phyloP scores from a whole-genome alignment of 2,113 vertebrate genomes.

The Pluvianellus socialis region DNA sequence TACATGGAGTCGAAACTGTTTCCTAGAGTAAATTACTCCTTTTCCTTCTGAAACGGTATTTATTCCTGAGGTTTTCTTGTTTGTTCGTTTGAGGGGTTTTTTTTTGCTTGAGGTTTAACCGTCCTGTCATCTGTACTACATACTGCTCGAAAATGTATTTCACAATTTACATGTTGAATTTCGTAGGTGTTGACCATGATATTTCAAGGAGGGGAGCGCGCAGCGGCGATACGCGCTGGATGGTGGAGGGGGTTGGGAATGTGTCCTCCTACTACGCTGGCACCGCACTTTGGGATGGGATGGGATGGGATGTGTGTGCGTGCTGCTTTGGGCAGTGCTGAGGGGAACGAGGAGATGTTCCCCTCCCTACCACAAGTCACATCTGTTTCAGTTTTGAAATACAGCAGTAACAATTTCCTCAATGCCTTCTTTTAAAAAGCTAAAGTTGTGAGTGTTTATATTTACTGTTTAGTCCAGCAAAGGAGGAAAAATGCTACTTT shows the following conservation, averaged over 20 bases:
- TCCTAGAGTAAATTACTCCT: not conserved
- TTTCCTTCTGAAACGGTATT: not conserved
- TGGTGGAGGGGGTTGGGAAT: not conserved
- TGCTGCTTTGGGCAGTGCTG: not conserved
- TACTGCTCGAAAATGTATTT: not conserved
- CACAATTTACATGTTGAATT: not conserved
- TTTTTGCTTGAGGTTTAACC: not conserved
- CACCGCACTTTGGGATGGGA: too few species aligned
- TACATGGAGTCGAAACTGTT: not conserved
- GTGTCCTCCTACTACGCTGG: not conserved
- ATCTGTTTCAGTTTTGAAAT: not conserved
- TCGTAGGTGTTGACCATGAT: fast-evolving
- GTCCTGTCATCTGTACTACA: not conserved
- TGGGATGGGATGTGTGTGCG: not conserved
- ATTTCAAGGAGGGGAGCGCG: not conserved
- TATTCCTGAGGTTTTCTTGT: not conserved
- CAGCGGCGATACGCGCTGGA: fast-evolving
- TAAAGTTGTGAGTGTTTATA: not conserved
- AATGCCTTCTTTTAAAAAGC: not conserved
- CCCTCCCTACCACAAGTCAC: not conserved
- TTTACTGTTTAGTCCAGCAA: not conserved
- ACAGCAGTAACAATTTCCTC: not conserved
- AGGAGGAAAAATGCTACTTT: not conserved
- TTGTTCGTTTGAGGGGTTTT: too few species aligned
- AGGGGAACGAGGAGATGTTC: not conserved